Conservation (phyloP, 2,113 vertebrate genomes). For the Petrocephalus zakoni region DNA sequence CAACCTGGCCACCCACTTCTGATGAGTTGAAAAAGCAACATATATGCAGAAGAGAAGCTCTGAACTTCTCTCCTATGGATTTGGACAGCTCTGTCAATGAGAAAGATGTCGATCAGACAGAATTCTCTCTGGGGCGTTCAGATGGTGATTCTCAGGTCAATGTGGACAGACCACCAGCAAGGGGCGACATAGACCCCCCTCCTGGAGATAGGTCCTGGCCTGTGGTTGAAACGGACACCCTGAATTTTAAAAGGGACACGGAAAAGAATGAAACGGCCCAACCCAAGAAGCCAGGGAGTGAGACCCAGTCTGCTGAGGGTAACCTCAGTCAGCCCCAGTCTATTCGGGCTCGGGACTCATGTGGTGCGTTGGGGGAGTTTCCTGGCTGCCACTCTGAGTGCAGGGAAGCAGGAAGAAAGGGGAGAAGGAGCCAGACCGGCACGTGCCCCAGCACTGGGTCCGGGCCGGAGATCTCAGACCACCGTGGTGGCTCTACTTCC, state of each 20-base stretch:
- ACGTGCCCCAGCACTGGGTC: background rate
- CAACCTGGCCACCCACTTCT: constrained; percentile 56
- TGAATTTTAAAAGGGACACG: background rate
- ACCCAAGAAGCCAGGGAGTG: background rate
- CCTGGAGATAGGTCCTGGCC: background rate
- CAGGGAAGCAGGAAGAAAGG: background rate
- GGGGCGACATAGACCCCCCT: background rate
- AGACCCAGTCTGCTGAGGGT: constrained; percentile 1
- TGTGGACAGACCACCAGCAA: background rate
- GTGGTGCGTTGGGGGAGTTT: background rate
- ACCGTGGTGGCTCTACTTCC: background rate
- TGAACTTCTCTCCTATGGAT: constrained; percentile 2
- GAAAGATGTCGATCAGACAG: background rate
- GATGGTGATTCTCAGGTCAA: constrained; percentile 1
- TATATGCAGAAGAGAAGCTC: constrained; percentile 24
- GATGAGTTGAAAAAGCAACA: constrained; percentile 49
- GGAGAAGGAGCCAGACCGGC: background rate
- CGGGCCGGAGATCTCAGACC: background rate
- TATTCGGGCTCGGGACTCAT: background rate
- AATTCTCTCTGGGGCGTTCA: background rate
- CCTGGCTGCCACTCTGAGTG: background rate
- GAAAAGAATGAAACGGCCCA: background rate
- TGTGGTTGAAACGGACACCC: background rate
- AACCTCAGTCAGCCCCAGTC: background rate
- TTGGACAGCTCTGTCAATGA: background rate